These are phyloP conservation scores for Podilymbus podiceps DNA, from an alignment of 2,113 vertebrate species.

Conservation along the genomic window DNA sequence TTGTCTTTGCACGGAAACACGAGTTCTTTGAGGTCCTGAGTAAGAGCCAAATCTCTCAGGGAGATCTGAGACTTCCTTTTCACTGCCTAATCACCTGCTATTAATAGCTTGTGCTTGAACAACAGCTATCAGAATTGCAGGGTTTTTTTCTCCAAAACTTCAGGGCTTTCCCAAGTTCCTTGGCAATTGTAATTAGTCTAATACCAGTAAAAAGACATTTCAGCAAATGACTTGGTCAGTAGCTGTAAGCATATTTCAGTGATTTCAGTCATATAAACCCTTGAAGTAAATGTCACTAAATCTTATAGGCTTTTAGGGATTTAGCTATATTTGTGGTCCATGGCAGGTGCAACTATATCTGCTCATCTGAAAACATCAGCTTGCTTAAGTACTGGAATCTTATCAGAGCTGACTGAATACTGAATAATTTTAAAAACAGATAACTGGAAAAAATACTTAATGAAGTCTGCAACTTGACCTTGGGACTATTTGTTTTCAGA, in stretches of 20 bases:
- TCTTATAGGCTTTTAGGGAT: neutral
- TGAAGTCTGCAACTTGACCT: neutral
- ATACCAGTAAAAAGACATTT: neutral
- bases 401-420: neutral
- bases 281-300: neutral
- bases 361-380: neutral
- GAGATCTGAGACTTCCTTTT: conserved; percentile 41
- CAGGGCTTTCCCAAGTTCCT: neutral
- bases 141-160: neutral
- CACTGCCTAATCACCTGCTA: neutral
- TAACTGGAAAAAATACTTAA: neutral
- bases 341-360: neutral
- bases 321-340: neutral
- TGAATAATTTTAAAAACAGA: neutral
- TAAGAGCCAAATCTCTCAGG: neutral
- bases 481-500: neutral
- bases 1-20: neutral
- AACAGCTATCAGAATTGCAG: neutral
- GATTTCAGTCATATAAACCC: neutral
- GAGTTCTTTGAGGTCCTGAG: neutral
- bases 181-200: neutral
- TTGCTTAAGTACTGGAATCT: neutral
- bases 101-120: neutral
- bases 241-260: neutral
- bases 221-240: neutral